Evolutionary conservation across 2,888 invertebrate genomes (phyloP).

Genomic region (Sarcophaga rosellei): DNA sequence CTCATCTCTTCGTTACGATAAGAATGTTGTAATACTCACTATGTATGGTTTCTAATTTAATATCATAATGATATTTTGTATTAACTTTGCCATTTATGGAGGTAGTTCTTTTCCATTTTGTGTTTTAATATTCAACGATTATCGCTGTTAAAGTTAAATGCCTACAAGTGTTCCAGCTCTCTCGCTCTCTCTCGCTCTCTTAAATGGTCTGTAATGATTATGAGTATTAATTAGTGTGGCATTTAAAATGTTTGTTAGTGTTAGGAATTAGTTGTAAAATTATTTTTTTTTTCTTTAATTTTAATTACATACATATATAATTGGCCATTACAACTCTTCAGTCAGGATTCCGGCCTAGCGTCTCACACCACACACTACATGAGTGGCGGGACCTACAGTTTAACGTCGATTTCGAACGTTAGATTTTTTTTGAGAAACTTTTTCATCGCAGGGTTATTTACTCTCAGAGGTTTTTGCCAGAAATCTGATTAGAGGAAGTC

Average conservation of each 20-base stretch:
- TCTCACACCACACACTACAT: no score
- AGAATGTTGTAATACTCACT: conserved; percentile 52
- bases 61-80: conserved; percentile 67
- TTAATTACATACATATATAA: no score
- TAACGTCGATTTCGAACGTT: no score
- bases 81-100: conserved; percentile 62
- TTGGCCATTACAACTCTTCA: no score
- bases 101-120: neutral
- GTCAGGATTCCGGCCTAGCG: no score
- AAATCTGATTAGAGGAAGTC: no score
- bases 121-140: conserved; percentile 26
- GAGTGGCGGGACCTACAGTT: no score
- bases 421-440: no score
- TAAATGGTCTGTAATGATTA: neutral
- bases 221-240: conserved; percentile 60
- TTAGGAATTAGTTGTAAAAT: conserved; percentile 63
- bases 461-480: no score
- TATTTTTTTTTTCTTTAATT: neutral
- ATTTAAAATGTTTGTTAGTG: conserved; percentile 55
- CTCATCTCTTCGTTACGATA: conserved; percentile 31
- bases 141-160: neutral
- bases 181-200: no score
- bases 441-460: no score
- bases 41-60: conserved; percentile 59
- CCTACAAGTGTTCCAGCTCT: no score